A percentile compares a stretch with the other conserved stretches of the same genome.
These are phyloP conservation scores for Lochmaea capreae DNA, from an alignment of 2,888 invertebrate genomes.

Conservation along the genomic window DNA sequence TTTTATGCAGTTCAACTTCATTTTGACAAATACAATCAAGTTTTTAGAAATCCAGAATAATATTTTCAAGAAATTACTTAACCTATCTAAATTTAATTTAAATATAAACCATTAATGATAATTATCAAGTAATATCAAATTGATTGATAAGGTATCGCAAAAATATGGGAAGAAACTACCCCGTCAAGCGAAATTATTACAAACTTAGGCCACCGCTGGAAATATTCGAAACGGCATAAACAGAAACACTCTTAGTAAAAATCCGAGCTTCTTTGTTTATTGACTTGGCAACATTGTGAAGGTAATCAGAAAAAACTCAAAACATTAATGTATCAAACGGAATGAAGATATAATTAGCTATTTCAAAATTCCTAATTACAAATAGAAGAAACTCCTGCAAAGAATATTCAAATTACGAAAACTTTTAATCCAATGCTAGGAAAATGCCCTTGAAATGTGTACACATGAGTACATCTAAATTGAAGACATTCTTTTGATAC, in stretches of 20 bases:
- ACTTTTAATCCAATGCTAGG: conserved; percentile 21
- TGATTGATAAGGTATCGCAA: no score
- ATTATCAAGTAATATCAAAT: no score
- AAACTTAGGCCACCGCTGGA: no score
- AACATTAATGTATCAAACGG: conserved; percentile 15
- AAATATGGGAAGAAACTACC: no score
- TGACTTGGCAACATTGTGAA: conserved; percentile 27
- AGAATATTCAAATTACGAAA: conserved; percentile 12
- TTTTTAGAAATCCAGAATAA: no score
- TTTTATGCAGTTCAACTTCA: no score
- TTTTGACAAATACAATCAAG: no score
- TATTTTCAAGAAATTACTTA: no score
- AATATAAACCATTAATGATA: no score
- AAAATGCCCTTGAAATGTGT: conserved; percentile 43
- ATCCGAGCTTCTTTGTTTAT: background rate
- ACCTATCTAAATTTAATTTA: no score
- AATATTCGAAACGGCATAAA: background rate
- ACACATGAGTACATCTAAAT: background rate
- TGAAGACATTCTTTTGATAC: background rate
- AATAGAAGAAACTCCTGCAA: conserved; percentile 15
- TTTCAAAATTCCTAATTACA: conserved; percentile 15
- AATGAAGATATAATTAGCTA: conserved; percentile 29
- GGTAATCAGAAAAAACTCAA: conserved; percentile 21
- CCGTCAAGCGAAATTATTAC: no score
- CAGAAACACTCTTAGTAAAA: conserved; percentile 15